Conservation (phyloP, 1,140 invertebrate genomes). For the Anastrepha ludens region DNA sequence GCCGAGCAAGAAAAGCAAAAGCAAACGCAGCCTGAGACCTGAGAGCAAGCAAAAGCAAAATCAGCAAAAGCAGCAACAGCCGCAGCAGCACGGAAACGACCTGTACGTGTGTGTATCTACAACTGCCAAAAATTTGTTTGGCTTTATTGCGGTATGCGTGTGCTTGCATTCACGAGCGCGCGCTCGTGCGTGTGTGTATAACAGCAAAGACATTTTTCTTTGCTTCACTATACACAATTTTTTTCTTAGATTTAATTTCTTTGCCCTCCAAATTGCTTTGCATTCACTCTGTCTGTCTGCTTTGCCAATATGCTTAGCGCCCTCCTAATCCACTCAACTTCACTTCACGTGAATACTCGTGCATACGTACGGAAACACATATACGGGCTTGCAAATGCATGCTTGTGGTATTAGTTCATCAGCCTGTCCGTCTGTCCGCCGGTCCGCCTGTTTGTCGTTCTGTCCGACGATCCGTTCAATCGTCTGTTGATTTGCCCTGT, state of each 20-base stretch:
- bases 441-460: not conserved
- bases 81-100: not conserved
- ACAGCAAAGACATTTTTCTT: not conserved
- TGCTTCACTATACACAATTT: not conserved
- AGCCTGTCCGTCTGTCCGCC: not conserved
- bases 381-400: not conserved
- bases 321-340: conserved; percentile 16
- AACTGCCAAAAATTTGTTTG: conserved; percentile 31
- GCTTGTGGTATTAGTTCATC: conserved; percentile 6
- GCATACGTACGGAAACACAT: not conserved
- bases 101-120: not conserved
- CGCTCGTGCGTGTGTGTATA: not conserved
- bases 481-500: not conserved
- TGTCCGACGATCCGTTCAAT: not conserved
- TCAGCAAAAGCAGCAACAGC: not conserved
- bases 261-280: not conserved
- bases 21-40: not conserved
- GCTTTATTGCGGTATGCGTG: not conserved
- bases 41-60: not conserved
- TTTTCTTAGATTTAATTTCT: not conserved
- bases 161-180: not conserved
- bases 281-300: not conserved
- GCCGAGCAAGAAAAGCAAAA: not conserved
- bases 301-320: not conserved
- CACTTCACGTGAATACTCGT: not conserved